Percentiles rank a stretch among this genome's conserved stretches.
These are phyloP conservation scores for Gallinago paraguaiae DNA, from an alignment of 2,113 vertebrate species.

Conservation along the genomic window DNA sequence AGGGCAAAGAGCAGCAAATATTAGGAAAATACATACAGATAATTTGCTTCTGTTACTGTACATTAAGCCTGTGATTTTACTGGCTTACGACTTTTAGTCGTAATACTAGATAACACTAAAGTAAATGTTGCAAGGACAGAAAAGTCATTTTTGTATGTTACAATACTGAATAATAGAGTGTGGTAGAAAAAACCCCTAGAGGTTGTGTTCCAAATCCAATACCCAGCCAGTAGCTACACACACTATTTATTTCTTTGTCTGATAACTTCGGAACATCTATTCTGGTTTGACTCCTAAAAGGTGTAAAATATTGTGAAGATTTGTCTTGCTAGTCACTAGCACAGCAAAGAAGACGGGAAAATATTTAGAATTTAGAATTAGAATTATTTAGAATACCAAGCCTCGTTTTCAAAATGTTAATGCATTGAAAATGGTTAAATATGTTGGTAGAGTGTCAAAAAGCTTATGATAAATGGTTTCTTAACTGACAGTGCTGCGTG, in stretches of 20 bases:
- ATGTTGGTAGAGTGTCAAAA: neutral
- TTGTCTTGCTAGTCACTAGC: neutral
- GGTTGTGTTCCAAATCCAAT: neutral
- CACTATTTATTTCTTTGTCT: neutral
- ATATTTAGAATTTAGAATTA: neutral
- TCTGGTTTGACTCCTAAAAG: neutral
- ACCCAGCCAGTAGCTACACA: neutral
- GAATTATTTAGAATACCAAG: neutral
- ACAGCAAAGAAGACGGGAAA: neutral
- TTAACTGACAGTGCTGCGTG: neutral
- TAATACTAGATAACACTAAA: neutral
- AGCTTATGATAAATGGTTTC: neutral
- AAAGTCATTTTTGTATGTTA: neutral
- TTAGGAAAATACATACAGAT: neutral
- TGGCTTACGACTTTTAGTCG: neutral
- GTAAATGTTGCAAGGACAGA: neutral
- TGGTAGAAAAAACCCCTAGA: neutral
- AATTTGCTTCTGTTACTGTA: neutral
- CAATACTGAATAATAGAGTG: neutral
- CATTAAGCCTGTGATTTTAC: constrained; percentile 8
- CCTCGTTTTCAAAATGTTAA: neutral
- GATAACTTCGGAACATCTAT: neutral
- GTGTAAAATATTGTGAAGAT: neutral
- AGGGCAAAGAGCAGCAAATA: neutral
- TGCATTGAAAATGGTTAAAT: neutral